A percentile compares a stretch with the other conserved stretches of the same genome.
These are phyloP conservation scores for Teleogryllus occipitalis DNA, from an alignment of 1,140 invertebrate genomes.

Conservation along the genomic window DNA sequence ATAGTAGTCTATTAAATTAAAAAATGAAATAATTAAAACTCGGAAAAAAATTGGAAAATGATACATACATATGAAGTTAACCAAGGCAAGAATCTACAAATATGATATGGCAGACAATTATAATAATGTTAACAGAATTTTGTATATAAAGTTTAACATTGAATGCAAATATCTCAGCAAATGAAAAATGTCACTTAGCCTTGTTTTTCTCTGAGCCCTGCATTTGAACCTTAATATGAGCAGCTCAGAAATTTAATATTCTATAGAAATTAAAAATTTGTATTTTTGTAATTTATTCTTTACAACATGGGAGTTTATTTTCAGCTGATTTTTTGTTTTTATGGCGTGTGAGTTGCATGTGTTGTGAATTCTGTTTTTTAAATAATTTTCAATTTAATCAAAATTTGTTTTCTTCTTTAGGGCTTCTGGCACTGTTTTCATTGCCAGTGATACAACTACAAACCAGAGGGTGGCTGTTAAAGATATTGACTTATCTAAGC, in stretches of 20 bases:
- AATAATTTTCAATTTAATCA: not conserved
- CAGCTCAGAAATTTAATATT: not conserved
- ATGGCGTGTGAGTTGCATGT: not conserved
- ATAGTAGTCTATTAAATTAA: no score
- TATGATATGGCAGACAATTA: no score
- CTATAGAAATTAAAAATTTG: not conserved
- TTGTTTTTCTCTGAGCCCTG: no score
- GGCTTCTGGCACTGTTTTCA: constrained; percentile 86
- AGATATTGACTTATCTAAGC: constrained; percentile 89
- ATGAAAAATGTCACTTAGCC: no score
- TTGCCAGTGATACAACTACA: constrained; percentile 70
- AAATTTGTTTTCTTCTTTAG: constrained; percentile 28
- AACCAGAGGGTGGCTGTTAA: constrained; percentile 85
- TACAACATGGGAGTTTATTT: not conserved
- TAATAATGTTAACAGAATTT: no score
- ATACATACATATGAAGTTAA: no score
- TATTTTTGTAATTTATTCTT: not conserved
- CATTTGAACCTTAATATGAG: no score
- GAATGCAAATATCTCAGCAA: no score
- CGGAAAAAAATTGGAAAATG: no score
- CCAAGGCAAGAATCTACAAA: no score
- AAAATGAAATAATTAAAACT: no score
- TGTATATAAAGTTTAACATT: no score
- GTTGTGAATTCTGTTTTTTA: not conserved
- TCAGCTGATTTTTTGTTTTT: not conserved